Conservation (phyloP, 1,140 invertebrate genomes). For the Drosophila mojavensis region DNA sequence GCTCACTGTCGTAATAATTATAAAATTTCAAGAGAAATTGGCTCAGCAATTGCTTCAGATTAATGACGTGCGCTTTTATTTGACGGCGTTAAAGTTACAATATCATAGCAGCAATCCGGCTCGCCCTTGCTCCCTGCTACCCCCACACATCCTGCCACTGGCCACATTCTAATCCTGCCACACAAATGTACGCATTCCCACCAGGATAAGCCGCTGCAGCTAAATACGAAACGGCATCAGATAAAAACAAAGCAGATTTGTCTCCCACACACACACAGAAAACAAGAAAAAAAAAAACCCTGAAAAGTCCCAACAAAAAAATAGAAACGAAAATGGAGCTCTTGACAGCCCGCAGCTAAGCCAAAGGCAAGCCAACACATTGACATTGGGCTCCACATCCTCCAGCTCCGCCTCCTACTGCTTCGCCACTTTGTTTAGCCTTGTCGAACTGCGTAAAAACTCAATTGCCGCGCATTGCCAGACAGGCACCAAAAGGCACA, state of each 20-base stretch:
- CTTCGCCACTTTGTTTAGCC: slow-evolving; percentile 20
- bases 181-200: slow-evolving; percentile 79
- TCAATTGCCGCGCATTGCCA: slow-evolving; percentile 75
- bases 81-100: slow-evolving; percentile 50
- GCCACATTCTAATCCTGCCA: slow-evolving; percentile 60
- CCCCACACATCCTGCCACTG: slow-evolving; percentile 2
- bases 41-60: slow-evolving; percentile 36
- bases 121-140: neutral
- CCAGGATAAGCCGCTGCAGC: slow-evolving; percentile 74
- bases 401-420: neutral
- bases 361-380: slow-evolving; percentile 23
- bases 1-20: slow-evolving; percentile 65
- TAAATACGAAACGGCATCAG: slow-evolving; percentile 77
- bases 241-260: slow-evolving; percentile 83
- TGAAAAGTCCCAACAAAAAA: slow-evolving; percentile 13
- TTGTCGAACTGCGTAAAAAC: slow-evolving; percentile 78
- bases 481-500: slow-evolving; percentile 27
- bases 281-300: slow-evolving; percentile 24
- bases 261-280: slow-evolving; percentile 44
- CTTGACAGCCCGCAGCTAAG: slow-evolving; percentile 40
- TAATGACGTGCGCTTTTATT: slow-evolving; percentile 51
- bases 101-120: slow-evolving; percentile 19
- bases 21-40: slow-evolving; percentile 54
- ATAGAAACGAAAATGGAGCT: slow-evolving; percentile 8
- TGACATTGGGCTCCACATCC: slow-evolving; percentile 24